Conservation (phyloP, 2,113 vertebrate species). For the Archocentrus centrarchus region DNA sequence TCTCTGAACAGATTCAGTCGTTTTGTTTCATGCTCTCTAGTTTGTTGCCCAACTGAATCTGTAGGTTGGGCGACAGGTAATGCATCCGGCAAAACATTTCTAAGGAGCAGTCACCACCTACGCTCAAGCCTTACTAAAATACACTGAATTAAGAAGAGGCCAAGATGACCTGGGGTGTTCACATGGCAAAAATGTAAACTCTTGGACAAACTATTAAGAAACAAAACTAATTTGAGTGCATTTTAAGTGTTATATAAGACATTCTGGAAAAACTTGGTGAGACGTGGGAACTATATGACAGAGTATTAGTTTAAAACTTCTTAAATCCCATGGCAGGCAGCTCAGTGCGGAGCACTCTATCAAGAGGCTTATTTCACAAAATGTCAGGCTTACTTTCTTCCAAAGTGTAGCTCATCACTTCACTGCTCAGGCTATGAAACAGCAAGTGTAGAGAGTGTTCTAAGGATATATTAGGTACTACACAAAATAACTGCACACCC, state of each 20-base stretch:
- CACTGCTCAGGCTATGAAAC: conserved; percentile 44
- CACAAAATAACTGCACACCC: neutral
- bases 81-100: neutral
- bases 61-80: neutral
- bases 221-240: neutral
- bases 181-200: conserved; percentile 7
- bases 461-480: conserved; percentile 7
- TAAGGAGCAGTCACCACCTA: neutral
- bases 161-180: conserved; percentile 11
- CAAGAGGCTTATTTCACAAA: conserved; percentile 64
- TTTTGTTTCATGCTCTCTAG: neutral
- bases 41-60: neutral
- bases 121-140: neutral
- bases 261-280: conserved; percentile 24
- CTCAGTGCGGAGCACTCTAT: conserved; percentile 55
- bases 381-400: conserved; percentile 68
- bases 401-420: conserved; percentile 54
- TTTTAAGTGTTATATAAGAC: conserved; percentile 47
- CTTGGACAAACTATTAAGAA: conserved; percentile 16
- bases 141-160: neutral
- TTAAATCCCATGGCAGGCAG: conserved; percentile 68
- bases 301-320: conserved; percentile 74
- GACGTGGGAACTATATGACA: conserved; percentile 58
- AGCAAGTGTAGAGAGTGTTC: conserved; percentile 15
- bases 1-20: neutral